These are phyloP conservation scores for Aspidoscelis tigris DNA, from an alignment of 2,113 vertebrate species.

Conservation along the genomic window DNA sequence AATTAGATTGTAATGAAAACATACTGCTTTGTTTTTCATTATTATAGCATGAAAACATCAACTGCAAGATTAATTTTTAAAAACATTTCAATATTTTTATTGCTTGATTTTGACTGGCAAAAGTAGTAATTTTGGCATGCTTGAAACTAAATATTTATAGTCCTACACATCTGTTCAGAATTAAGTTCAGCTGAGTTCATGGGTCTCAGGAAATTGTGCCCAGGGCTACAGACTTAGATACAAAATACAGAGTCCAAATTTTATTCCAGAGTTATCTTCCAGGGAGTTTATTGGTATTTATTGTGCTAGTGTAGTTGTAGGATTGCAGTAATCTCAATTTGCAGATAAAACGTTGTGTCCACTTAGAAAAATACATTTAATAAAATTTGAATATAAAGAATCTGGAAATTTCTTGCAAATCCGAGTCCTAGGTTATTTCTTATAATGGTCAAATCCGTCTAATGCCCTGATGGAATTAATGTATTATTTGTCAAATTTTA, in stretches of 20 bases:
- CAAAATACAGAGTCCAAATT: not conserved
- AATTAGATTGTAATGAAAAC: not conserved
- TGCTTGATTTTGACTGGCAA: not conserved
- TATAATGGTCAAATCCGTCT: constrained; percentile 21
- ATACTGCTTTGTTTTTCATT: not conserved
- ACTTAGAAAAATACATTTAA: constrained; percentile 6
- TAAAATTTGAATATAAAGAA: not conserved
- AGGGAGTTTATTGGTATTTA: not conserved
- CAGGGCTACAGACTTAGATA: not conserved
- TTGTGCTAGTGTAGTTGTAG: not conserved
- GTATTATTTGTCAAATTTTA: not conserved
- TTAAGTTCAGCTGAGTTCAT: not conserved
- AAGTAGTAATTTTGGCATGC: constrained; percentile 17
- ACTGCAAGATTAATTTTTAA: not conserved
- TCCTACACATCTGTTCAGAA: not conserved
- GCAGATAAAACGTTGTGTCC: not conserved
- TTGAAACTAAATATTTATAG: not conserved
- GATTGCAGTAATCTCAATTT: not conserved
- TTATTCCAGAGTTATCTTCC: not conserved
- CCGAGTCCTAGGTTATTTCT: not conserved
- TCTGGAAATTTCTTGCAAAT: not conserved
- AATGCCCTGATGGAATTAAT: not conserved
- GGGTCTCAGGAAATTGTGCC: not conserved
- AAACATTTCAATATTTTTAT: not conserved
- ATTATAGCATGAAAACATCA: constrained; percentile 5